A percentile compares a stretch with the other conserved stretches of the same genome.
Evolutionary conservation across 2,113 vertebrate genomes (phyloP).

Genomic region (Lycocorax pyrrhopterus): DNA sequence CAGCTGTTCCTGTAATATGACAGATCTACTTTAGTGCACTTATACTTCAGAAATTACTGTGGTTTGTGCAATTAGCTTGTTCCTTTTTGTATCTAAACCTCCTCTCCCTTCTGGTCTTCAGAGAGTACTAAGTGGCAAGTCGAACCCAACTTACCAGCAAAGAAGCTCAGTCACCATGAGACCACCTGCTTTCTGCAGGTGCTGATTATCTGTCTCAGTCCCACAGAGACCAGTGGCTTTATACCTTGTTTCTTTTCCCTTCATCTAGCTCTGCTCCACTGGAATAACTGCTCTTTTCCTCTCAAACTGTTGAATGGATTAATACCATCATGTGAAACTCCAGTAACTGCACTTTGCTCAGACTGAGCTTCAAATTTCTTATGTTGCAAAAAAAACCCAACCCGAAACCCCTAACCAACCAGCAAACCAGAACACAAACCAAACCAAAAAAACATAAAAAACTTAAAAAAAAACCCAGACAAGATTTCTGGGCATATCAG

Average conservation of each 20-base stretch:
- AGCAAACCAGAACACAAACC: background rate
- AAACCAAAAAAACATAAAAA: background rate
- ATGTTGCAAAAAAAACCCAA: background rate
- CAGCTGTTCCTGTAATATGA: background rate
- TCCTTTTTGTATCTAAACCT: background rate
- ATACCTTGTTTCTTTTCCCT: background rate
- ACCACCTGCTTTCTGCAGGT: background rate
- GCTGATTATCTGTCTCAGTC: background rate
- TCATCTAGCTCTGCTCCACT: background rate
- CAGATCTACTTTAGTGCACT: background rate
- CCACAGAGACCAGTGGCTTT: background rate
- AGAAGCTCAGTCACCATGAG: background rate
- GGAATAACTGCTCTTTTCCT: background rate
- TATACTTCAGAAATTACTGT: background rate
- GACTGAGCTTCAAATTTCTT: background rate
- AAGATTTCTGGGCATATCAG: background rate
- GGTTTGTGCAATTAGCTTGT: background rate
- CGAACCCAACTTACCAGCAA: background rate
- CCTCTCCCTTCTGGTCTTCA: background rate
- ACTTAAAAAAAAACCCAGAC: no score
- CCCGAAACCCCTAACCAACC: background rate
- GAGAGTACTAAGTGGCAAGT: background rate
- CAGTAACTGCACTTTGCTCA: accelerated
- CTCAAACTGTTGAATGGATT: background rate
- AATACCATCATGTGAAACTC: background rate